phyloP scores from a whole-genome alignment of 2,113 vertebrate genomes.

The Passer domesticus region DNA sequence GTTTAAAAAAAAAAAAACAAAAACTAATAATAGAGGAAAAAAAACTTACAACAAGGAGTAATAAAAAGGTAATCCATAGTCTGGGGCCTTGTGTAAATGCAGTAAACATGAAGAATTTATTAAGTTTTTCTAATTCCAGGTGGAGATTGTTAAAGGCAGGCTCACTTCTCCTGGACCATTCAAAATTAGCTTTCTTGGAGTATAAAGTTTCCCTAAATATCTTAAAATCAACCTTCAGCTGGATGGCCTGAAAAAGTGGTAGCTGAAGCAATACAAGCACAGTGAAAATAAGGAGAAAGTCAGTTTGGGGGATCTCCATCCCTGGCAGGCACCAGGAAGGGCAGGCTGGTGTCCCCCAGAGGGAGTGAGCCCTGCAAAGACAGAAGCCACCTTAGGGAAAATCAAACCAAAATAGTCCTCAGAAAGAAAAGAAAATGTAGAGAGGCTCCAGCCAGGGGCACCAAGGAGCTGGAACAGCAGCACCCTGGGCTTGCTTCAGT shows the following conservation, averaged over 20 bases:
- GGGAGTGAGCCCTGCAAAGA: neutral
- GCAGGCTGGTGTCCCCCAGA: neutral
- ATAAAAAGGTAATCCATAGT: conserved; percentile 77
- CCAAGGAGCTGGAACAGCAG: neutral
- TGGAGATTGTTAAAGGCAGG: conserved; percentile 58
- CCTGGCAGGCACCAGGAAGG: neutral
- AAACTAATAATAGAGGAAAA: conserved; percentile 62
- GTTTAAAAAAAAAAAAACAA: conserved; percentile 42
- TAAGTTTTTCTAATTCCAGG: conserved; percentile 66
- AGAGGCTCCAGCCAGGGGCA: neutral
- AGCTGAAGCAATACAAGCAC: neutral
- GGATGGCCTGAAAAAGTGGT: neutral
- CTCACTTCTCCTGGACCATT: conserved; percentile 10
- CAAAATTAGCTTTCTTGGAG: conserved; percentile 49
- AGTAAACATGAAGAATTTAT: conserved; percentile 69
- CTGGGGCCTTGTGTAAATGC: conserved; percentile 68
- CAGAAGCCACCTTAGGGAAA: neutral
- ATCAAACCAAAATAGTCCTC: neutral
- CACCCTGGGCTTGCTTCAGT: neutral
- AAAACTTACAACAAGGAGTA: conserved; percentile 69
- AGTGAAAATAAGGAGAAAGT: neutral
- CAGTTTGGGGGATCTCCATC: neutral
- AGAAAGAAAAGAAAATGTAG: neutral
- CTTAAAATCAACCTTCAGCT: neutral
- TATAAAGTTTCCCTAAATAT: neutral